Base-by-base conservation (phyloP, 2,888 invertebrate genomes). In the Calameuta filiformis region DNA sequence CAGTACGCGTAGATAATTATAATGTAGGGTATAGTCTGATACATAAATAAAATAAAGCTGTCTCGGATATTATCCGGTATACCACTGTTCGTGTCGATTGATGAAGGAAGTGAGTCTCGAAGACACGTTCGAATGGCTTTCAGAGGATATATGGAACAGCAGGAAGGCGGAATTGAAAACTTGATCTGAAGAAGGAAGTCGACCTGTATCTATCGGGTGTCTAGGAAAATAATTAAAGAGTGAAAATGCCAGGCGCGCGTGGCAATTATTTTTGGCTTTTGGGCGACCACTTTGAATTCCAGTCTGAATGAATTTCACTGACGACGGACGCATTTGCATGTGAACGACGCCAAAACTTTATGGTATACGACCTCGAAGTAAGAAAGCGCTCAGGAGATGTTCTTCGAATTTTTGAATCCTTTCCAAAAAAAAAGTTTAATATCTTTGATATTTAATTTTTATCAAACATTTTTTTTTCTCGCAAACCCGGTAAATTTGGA, bases 151-250 rank as follows among this genome's bases (percentile, higher is more conserved):
- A 83, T 82, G 84, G 83, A 84, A 76, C 83, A 82, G 77, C 85
- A 85, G 85, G 82, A 85, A 84, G 82, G 80, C 80, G 81, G 76
- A 83, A 81, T 81, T 80, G 84, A 23, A 84, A 86, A 87, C 84
- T 83, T 81, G 85, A 88, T 87, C 85, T 79, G 81, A 80, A 83
- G 74, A 79, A 56, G 56, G 56, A 56, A 56, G 56, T 23, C 56
- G 56, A 56, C 23, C 56, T 9, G 56, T 9, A 9, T 23, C 56
- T 56, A 6, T 23, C 23, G 23, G 23, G 56, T 56, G 56, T 56
- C 6, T 56, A 56, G 56, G 56, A 56, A 56, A 56, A 56, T 56
- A 56, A 56, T 15, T 56, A 23, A 23, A 56, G 9, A 56, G 56
- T 23, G 56, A 56, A 56, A 56, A 56, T 56, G 9, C 9, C 23